phyloP scores from a whole-genome alignment of 1,140 invertebrate species.

The Drosophila azteca region DNA sequence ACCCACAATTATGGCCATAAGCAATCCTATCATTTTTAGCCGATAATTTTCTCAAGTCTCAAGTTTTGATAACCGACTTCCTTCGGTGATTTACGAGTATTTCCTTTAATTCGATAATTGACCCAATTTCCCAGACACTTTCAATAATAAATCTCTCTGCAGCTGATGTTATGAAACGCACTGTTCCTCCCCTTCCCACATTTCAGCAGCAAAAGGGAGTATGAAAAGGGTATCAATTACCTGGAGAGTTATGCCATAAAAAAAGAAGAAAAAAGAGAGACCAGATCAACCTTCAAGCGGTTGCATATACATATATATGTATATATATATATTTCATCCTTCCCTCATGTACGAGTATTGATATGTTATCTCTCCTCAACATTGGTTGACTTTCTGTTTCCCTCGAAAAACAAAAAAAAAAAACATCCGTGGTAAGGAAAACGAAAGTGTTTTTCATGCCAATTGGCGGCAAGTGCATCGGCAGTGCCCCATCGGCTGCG shows the following conservation, averaged over 20 bases:
- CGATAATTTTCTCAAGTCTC: background rate
- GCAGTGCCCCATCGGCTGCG: conserved; percentile 43
- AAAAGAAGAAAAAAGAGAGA: background rate
- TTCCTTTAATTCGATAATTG: conserved; percentile 22
- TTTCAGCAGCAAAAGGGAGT: conserved; percentile 6
- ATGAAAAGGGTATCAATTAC: conserved; percentile 42
- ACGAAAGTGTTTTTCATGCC: conserved; percentile 75
- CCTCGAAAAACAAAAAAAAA: conserved; percentile 2
- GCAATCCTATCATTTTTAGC: background rate
- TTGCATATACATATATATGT: background rate
- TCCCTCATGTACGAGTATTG: conserved; percentile 16
- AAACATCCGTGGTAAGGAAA: conserved; percentile 14
- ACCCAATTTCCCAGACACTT: conserved; percentile 1
- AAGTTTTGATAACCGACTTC: conserved; percentile 2
- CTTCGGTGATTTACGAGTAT: conserved; percentile 1
- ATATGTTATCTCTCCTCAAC: conserved; percentile 27
- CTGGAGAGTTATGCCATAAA: background rate
- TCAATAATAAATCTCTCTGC: background rate
- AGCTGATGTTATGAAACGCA: conserved; percentile 37
- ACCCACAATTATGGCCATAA: background rate
- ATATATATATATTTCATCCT: conserved; percentile 34
- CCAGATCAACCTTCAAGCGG: conserved; percentile 13
- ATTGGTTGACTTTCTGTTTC: conserved; percentile 45
- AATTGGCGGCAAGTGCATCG: conserved; percentile 59
- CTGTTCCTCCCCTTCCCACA: background rate